Base-by-base conservation (phyloP, 2,113 vertebrate species). In the Aleadryas rufinucha region DNA sequence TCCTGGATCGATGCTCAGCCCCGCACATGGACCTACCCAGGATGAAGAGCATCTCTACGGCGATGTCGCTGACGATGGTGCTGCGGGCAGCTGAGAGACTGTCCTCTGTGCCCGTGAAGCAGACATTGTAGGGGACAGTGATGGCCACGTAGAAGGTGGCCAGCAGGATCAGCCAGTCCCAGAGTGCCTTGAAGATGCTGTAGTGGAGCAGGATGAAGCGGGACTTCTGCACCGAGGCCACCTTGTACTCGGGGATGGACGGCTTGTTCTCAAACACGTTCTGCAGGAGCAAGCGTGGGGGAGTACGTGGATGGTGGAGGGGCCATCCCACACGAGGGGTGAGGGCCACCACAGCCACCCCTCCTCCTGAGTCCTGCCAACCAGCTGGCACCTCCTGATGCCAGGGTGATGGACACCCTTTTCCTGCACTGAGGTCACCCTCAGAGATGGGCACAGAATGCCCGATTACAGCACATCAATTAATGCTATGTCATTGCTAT, bases 41-140 rank as follows among this genome's bases (percentile, higher is more conserved):
- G 71, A 99, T 99, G 97, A 99, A 99, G 92, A 99, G 99, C 98
- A 99, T 99, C 98, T 99, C 99, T 95, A 99, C 99, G 0, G 97
- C 99, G 0, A 99, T 99, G 98, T 99, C 99, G 0, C 99, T 99
- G 98, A 98, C 99, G 0, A 99, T 98, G 53, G 99, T 99, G 95
- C 98, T 99, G 45, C 98, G 98, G 12, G 98, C 98, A 2, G 98
- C 96, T 2, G 98, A 97, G 60, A 97, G 97, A 26, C 95, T 98
- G 85, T 99, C 98, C 2, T 99, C 98, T 0, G 98, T 98, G 39
- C 98, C 97, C 12, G 98, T 98, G 95, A 99, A 99, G 98, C 99
- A 99, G 91, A 99, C 99, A 0, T 99, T 99, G 97, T 99, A 99
- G 56, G 99, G 99, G 72, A 99, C 99, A 0, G 99, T 99, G 93